Evolutionary conservation across 64 coral and sea anemone genomes (phyloP), one percentile per base, ranked within the genome.

Genomic region (Stylophora pistillata): DNA sequence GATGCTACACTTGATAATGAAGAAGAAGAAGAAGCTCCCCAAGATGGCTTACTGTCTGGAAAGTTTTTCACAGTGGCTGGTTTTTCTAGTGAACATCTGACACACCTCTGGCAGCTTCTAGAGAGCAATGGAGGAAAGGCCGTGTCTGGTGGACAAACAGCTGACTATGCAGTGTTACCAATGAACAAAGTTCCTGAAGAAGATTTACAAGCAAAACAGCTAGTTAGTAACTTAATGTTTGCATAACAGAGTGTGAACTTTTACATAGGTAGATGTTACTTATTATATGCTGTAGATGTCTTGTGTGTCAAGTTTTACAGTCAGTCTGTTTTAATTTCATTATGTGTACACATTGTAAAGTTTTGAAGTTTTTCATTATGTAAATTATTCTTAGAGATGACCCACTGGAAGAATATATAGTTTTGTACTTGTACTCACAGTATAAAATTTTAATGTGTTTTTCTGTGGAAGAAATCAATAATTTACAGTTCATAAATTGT

Each of bases 111-210:
- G 81, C 31, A 93, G 53, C 68, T 90, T 1, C 88, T 99, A 66
- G 70, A 84, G 64, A 47, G 89, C 18, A 82, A 83, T 88, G 93
- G 93, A 73, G 97, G 97, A 20, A 85, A 59, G 74, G 65, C 77
- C 9, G 56, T 74, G 30, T 34, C 32, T 9, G 74, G 30, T 10
- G 66, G 28, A 1, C 78, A 94, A 89, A 76, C 62, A 13, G 97
- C 89, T 31, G 93, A 99, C 88, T 99, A 85, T 89, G 81, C 78
- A 71, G 79, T 99, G 58, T 77, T 95, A 30, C 97, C 97, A 32
- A 95, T 99, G 97, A 95, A 95, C 65, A 65, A 23, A 73, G 81
- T 86, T 31, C 85, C 76, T 53, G 29, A 72, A 61, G 41, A 78
- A 15, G 21, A 69, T 7, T 57, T 25, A 13, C 64, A 32, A 63